A percentile compares a stretch with the other conserved stretches of the same genome.
phyloP scores from a whole-genome alignment of 2,888 invertebrate species.

The Caenorhabditis imperialis region DNA sequence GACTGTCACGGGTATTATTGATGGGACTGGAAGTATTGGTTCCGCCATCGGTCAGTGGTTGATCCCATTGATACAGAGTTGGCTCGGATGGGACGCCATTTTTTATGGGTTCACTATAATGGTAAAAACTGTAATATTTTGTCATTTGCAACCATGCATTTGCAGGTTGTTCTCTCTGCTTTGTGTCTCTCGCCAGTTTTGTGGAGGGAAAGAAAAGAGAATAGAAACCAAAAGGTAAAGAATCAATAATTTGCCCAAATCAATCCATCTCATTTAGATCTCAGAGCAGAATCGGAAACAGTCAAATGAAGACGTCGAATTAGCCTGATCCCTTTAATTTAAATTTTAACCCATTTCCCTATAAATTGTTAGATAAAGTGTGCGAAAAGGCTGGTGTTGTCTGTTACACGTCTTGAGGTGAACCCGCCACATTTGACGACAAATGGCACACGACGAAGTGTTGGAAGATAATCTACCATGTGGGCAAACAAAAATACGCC shows the following conservation, averaged over 20 bases:
- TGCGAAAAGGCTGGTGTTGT: too few species aligned
- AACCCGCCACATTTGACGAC: conserved; percentile 21
- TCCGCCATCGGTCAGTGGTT: conserved; percentile 80
- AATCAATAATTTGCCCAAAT: too few species aligned
- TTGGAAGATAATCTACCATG: conserved; percentile 8
- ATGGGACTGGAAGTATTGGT: conserved; percentile 79
- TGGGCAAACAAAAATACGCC: neutral
- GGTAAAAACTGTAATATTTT: conserved; percentile 44
- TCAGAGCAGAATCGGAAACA: too few species aligned
- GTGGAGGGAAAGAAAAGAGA: conserved; percentile 51
- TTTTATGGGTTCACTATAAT: conserved; percentile 68
- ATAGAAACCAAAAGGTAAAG: too few species aligned
- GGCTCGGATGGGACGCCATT: conserved; percentile 65
- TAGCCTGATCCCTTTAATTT: too few species aligned
- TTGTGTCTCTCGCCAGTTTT: conserved; percentile 57
- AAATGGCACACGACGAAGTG: conserved; percentile 15
- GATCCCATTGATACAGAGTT: conserved; percentile 74
- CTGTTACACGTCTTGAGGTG: neutral
- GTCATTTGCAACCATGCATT: neutral
- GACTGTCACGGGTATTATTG: conserved; percentile 80
- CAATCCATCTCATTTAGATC: too few species aligned
- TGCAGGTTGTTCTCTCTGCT: conserved; percentile 60
- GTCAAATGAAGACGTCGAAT: too few species aligned
- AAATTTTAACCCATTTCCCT: too few species aligned
- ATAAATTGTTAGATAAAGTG: too few species aligned